These are phyloP conservation scores for Siniperca knerii DNA, from an alignment of 2,113 vertebrate species.

Conservation along the genomic window DNA sequence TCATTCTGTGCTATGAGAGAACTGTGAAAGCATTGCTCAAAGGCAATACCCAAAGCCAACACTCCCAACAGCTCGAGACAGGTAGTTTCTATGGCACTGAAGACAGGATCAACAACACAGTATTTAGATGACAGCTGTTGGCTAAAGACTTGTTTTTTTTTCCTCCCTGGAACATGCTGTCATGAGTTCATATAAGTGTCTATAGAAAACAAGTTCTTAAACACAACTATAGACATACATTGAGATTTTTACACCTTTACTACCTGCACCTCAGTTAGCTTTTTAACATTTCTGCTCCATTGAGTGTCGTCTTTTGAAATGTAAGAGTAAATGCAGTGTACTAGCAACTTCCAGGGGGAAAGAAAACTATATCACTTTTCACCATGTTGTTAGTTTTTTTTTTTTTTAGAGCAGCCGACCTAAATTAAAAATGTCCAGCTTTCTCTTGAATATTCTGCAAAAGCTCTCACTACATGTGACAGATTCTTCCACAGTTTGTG, in stretches of 20 bases:
- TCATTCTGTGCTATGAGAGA: constrained; percentile 66
- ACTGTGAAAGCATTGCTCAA: constrained; percentile 71
- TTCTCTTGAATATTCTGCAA: background rate
- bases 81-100: constrained; percentile 79
- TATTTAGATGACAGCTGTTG: constrained; percentile 71
- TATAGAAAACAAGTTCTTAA: constrained; percentile 24
- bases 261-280: background rate
- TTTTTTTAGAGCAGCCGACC: background rate
- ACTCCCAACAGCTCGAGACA: constrained; percentile 71
- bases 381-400: background rate
- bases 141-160: constrained; percentile 47
- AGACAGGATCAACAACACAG: constrained; percentile 73
- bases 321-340: background rate
- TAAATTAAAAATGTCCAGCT: background rate
- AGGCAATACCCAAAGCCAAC: constrained; percentile 66
- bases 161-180: constrained; percentile 47
- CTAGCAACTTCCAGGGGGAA: background rate
- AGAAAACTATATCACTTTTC: background rate
- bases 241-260: background rate
- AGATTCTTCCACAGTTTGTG: background rate
- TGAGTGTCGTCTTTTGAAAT: background rate
- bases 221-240: background rate
- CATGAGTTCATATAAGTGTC: constrained; percentile 39
- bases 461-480: constrained; percentile 4
- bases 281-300: background rate